These are phyloP conservation scores for Eurystomus gularis DNA, from an alignment of 2,113 vertebrate genomes.

Conservation along the genomic window DNA sequence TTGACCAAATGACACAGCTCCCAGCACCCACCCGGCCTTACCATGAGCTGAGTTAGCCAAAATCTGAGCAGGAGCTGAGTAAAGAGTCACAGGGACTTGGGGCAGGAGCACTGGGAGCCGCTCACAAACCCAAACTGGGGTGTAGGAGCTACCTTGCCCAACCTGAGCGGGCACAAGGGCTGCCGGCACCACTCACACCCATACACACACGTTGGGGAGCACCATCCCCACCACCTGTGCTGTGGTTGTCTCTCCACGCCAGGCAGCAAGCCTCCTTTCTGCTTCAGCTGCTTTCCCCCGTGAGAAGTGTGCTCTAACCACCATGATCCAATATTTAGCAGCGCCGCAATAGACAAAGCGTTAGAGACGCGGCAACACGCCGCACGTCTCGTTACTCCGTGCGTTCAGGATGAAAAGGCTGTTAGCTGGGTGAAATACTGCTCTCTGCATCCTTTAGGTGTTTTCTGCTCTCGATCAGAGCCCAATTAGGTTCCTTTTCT, in stretches of 20 bases:
- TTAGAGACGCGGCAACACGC: rapidly evolving
- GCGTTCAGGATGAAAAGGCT: not conserved
- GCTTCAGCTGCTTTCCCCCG: not conserved
- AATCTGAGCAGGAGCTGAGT: not conserved
- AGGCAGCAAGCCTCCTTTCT: not conserved
- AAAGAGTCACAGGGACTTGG: not conserved
- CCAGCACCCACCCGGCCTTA: not conserved
- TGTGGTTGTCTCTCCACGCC: rapidly evolving
- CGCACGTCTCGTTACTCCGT: rapidly evolving
- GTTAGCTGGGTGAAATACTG: not conserved
- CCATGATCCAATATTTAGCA: not conserved
- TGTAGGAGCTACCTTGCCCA: not conserved
- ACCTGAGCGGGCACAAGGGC: not conserved
- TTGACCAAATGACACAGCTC: rapidly evolving
- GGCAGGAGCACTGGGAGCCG: not conserved
- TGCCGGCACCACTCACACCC: not conserved
- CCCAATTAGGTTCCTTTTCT: not conserved
- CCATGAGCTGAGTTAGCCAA: not conserved
- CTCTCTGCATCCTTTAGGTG: not conserved
- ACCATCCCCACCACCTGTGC: rapidly evolving
- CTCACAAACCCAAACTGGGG: too few species aligned
- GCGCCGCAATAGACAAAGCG: not conserved
- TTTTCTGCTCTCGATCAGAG: not conserved
- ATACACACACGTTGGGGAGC: too few species aligned
- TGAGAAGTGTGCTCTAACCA: not conserved